Evolutionary conservation across 1,140 invertebrate species (phyloP), one percentile per base, ranked within the genome.

Genomic region (Ctenoplectra terminalis): DNA sequence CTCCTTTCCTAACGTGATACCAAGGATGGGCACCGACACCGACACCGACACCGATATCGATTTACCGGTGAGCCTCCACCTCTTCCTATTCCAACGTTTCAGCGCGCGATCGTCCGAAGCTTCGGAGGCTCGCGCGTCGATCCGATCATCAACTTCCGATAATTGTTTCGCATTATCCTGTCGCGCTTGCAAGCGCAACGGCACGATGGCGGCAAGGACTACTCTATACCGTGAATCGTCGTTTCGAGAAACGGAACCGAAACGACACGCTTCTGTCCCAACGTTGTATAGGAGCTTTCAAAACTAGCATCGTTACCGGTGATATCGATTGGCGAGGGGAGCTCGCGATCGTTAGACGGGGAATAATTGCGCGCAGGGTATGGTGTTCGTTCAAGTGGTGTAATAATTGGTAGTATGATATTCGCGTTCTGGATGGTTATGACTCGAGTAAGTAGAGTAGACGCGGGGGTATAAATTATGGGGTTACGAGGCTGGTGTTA

Each of bases 11-110:
- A 5, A 23, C 0, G 6, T 88, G 40, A 1, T 58, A n/a, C 48
- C 87, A n/a, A 86, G 86, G 31, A 37, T 7, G 13, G 74, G 73
- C 23, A 83, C 85, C n/a, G 71, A 84, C 26, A 69, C n/a, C n/a
- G n/a, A n/a, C n/a, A n/a, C n/a, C n/a, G n/a, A 74, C 40, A 40
- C 40, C 34, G 84, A 83, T 29, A 83, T 91, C 85, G 80, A 87
- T 86, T 90, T 90, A 67, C 78, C 63, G 83, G 91, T 92, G 56
- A 92, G 90, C 40, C 34, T 40, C 54, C 61, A 34, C 13, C 4
- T 13, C n/a, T 78, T 64, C 74, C 67, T 61, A 26, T 78, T 74
- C 64, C 70, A 74, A 81, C 56, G 52, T 52, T 78, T 64, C 13
- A 50, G 7, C 54, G 23, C 37, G 40, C 31, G 48, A 56, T 83